Conservation (phyloP, 1,140 invertebrate genomes). For the Octopus sinensis region DNA sequence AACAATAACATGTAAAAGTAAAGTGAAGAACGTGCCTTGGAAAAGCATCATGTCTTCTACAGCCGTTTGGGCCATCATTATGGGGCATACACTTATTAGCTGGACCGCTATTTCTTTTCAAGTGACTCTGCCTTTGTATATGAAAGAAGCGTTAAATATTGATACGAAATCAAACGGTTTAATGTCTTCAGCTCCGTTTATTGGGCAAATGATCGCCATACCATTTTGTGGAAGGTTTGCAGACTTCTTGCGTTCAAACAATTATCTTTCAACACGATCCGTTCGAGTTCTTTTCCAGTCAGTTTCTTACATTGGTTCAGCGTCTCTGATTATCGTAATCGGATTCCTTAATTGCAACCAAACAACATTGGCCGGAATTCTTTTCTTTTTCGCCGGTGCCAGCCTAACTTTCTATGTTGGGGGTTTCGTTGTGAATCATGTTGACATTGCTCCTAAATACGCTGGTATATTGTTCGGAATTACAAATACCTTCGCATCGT, state of each 20-base stretch:
- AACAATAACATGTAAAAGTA: neutral
- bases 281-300: slow-evolving; percentile 60
- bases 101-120: slow-evolving; percentile 29
- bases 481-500: slow-evolving; percentile 77
- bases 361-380: slow-evolving; percentile 19
- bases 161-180: slow-evolving; percentile 70
- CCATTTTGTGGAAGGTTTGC: slow-evolving; percentile 75
- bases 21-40: slow-evolving; percentile 63
- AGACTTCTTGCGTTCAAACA: slow-evolving; percentile 69
- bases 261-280: slow-evolving; percentile 62
- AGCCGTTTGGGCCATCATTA: slow-evolving; percentile 71
- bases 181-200: slow-evolving; percentile 81
- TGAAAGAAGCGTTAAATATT: slow-evolving; percentile 36
- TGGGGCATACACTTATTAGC: slow-evolving; percentile 28
- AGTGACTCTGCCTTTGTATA: slow-evolving; percentile 26
- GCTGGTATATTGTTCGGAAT: slow-evolving; percentile 80
- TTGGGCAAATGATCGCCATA: slow-evolving; percentile 75
- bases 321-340: slow-evolving; percentile 10
- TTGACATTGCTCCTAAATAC: slow-evolving; percentile 70
- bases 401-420: slow-evolving; percentile 40
- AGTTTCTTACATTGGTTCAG: slow-evolving; percentile 18
- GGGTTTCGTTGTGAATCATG: slow-evolving; percentile 76
- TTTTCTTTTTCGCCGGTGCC: slow-evolving; percentile 21
- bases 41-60: slow-evolving; percentile 70
- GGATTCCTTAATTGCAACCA: slow-evolving; percentile 23